A percentile compares a stretch with the other conserved stretches of the same genome.
Conservation (phyloP, 2,113 vertebrate genomes). For the Periophthalmodon schlosseri region DNA sequence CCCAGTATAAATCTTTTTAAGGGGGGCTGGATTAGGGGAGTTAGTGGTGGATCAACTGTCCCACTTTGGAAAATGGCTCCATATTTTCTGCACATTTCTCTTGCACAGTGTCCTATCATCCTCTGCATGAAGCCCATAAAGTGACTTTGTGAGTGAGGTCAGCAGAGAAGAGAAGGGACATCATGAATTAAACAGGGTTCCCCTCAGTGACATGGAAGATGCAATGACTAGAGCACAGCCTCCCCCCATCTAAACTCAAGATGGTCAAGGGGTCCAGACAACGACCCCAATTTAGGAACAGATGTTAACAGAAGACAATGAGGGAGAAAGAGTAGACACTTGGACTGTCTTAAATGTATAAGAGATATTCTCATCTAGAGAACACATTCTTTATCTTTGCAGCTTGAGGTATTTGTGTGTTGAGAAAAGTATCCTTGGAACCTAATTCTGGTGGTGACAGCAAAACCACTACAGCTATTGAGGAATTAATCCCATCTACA, state of each 20-base stretch:
- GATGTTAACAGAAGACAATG: constrained; percentile 21
- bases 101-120: constrained; percentile 8
- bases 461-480: not conserved
- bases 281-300: constrained; percentile 26
- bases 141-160: constrained; percentile 28
- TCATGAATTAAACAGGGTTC: constrained; percentile 48
- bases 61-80: constrained; percentile 45
- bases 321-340: constrained; percentile 4
- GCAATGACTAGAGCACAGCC: constrained; percentile 1
- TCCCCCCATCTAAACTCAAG: constrained; percentile 5
- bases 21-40: constrained; percentile 45
- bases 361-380: constrained; percentile 36
- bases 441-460: constrained; percentile 53
- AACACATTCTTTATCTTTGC: constrained; percentile 15
- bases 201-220: constrained; percentile 5
- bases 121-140: constrained; percentile 15
- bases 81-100: constrained; percentile 12
- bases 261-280: constrained; percentile 41
- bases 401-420: constrained; percentile 43
- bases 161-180: constrained; percentile 26
- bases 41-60: constrained; percentile 49
- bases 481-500: not conserved
- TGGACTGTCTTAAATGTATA: constrained; percentile 15
- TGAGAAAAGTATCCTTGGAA: constrained; percentile 67
- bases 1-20: constrained; percentile 32